Conservation (phyloP, 1,140 invertebrate genomes). For the Heliconius hewitsoni region DNA sequence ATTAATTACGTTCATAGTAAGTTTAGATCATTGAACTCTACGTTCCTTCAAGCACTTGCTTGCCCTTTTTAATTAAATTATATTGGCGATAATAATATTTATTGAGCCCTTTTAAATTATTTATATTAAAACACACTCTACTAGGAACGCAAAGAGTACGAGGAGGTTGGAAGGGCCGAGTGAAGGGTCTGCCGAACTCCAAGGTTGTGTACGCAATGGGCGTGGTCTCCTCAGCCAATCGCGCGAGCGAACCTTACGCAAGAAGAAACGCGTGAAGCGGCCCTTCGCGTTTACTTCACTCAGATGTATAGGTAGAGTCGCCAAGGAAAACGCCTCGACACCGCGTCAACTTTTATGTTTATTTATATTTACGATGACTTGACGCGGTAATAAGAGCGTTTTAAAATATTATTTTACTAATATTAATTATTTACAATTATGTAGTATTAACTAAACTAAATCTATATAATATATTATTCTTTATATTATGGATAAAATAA, state of each 20-base stretch:
- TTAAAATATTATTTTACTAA: background rate
- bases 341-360: background rate
- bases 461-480: too few relatives aligned
- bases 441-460: background rate
- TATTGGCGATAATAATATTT: constrained; percentile 47
- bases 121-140: constrained; percentile 80
- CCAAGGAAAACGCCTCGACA: background rate
- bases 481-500: too few relatives aligned
- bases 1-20: background rate
- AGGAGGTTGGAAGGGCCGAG: constrained; percentile 68
- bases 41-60: background rate
- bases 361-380: background rate
- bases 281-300: constrained; percentile 37
- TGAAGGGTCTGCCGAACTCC: constrained; percentile 69
- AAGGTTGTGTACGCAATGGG: constrained; percentile 76
- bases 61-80: constrained; percentile 13
- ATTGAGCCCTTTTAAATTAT: constrained; percentile 77
- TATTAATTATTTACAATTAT: background rate
- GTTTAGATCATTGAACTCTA: background rate
- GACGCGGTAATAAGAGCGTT: too few relatives aligned
- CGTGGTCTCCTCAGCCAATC: constrained; percentile 72
- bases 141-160: constrained; percentile 63
- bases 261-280: constrained; percentile 58
- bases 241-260: constrained; percentile 62
- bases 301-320: background rate